Conservation (phyloP, 2,888 invertebrate genomes). For the Tridacna crocea region DNA sequence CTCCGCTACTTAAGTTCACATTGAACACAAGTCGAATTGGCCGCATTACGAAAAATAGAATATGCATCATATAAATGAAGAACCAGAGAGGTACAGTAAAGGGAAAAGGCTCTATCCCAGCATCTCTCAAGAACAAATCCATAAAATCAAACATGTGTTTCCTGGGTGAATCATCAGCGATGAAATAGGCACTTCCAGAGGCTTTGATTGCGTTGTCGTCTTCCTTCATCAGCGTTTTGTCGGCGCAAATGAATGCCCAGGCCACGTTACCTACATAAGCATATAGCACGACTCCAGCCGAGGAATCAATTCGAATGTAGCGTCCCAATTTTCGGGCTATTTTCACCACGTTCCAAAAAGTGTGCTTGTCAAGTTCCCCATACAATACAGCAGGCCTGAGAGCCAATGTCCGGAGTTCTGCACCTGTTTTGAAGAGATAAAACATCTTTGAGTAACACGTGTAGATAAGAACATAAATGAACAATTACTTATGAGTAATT, state of each 20-base stretch:
- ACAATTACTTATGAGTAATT: too few species aligned
- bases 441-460: too few species aligned
- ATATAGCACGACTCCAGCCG: constrained; percentile 84
- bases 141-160: constrained; percentile 86
- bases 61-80: constrained; percentile 67
- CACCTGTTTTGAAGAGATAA: constrained; percentile 31
- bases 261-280: constrained; percentile 87
- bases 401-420: constrained; percentile 85
- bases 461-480: too few species aligned
- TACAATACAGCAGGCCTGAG: constrained; percentile 88
- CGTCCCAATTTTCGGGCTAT: constrained; percentile 85
- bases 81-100: constrained; percentile 76
- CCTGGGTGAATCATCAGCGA: constrained; percentile 88
- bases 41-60: constrained; percentile 59
- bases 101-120: constrained; percentile 68
- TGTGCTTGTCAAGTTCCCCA: constrained; percentile 87
- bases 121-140: constrained; percentile 37
- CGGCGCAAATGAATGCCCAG: constrained; percentile 88
- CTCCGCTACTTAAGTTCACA: constrained; percentile 36
- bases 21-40: constrained; percentile 42
- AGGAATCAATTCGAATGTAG: constrained; percentile 85
- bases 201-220: constrained; percentile 82
- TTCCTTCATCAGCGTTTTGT: constrained; percentile 85
- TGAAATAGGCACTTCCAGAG: constrained; percentile 86
- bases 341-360: constrained; percentile 85